A percentile compares a stretch with the other conserved stretches of the same genome.
These are phyloP conservation scores for Uloborus plumipes DNA, from an alignment of 2,888 invertebrate species.

Conservation along the genomic window DNA sequence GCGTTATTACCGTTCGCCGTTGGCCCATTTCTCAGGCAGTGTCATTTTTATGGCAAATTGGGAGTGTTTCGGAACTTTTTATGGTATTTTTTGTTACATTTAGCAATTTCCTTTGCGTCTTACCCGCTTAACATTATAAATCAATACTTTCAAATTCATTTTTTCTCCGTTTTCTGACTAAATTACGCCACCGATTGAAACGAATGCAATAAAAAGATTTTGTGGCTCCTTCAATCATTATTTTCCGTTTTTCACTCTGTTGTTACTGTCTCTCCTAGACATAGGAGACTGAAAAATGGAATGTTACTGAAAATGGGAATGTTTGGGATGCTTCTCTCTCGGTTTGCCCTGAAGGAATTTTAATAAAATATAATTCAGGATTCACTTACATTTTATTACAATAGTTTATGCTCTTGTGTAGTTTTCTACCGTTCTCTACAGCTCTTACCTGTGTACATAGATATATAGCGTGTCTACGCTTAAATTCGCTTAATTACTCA, in stretches of 20 bases:
- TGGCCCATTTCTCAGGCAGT: slow-evolving; percentile 44
- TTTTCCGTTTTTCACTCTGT: background rate
- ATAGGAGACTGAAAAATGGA: too few relatives aligned
- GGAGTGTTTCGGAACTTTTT: slow-evolving; percentile 49
- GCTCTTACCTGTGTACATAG: too few relatives aligned
- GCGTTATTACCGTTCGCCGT: slow-evolving; percentile 38
- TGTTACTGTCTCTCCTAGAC: too few relatives aligned
- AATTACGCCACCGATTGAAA: slow-evolving; percentile 16
- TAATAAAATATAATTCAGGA: too few relatives aligned
- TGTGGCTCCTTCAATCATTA: slow-evolving; percentile 21
- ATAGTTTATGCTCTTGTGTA: too few relatives aligned
- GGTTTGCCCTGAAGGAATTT: too few relatives aligned
- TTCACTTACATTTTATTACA: too few relatives aligned
- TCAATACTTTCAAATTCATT: slow-evolving; percentile 50
- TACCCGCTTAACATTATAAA: slow-evolving; percentile 40
- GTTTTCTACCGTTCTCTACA: too few relatives aligned
- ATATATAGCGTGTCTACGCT: too few relatives aligned
- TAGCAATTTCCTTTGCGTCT: slow-evolving; percentile 32
- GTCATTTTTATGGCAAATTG: slow-evolving; percentile 60
- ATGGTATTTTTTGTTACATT: slow-evolving; percentile 39
- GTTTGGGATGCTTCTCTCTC: too few relatives aligned
- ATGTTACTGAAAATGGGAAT: too few relatives aligned
- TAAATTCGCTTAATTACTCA: too few relatives aligned
- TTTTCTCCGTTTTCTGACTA: slow-evolving; percentile 20
- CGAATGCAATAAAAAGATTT: slow-evolving; percentile 30